phyloP scores from a whole-genome alignment of 2,888 invertebrate species.

The Pterostichus niger region DNA sequence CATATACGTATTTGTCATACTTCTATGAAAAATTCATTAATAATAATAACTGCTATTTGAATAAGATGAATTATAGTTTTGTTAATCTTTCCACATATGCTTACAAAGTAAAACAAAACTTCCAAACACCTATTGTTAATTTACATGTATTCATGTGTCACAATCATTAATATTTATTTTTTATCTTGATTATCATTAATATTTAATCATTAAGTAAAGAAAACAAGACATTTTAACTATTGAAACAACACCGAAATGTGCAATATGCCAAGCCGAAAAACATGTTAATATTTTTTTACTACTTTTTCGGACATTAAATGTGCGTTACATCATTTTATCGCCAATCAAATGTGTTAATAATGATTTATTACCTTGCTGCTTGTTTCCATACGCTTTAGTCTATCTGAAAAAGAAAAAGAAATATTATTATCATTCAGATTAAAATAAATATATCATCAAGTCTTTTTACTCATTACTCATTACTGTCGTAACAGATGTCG shows the following conservation, averaged over 20 bases:
- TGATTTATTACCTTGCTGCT: conserved; percentile 1
- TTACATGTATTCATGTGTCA: conserved; percentile 28
- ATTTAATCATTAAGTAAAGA: neutral
- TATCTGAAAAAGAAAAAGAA: neutral
- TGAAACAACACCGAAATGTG: conserved; percentile 13
- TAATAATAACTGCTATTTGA: neutral
- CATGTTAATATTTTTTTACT: conserved; percentile 33
- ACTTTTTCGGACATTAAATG: conserved; percentile 22
- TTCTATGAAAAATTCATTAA: conserved; percentile 4
- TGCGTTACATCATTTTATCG: conserved; percentile 26
- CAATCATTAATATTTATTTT: conserved; percentile 26
- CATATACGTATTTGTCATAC: neutral
- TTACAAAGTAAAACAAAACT: conserved; percentile 5
- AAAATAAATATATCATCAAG: too few species aligned
- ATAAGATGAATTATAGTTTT: neutral
- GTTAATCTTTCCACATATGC: neutral
- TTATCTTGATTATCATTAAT: neutral
- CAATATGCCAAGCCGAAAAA: neutral
- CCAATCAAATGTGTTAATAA: conserved; percentile 20
- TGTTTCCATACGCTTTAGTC: neutral
- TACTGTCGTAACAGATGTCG: too few species aligned
- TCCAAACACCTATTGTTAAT: conserved; percentile 8
- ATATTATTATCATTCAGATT: neutral
- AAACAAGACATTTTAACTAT: conserved; percentile 17
- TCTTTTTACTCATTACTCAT: neutral